A percentile compares a stretch with the other conserved stretches of the same genome.
These are phyloP conservation scores for Diorhabda elongata DNA, from an alignment of 1,140 invertebrate genomes.

Conservation along the genomic window DNA sequence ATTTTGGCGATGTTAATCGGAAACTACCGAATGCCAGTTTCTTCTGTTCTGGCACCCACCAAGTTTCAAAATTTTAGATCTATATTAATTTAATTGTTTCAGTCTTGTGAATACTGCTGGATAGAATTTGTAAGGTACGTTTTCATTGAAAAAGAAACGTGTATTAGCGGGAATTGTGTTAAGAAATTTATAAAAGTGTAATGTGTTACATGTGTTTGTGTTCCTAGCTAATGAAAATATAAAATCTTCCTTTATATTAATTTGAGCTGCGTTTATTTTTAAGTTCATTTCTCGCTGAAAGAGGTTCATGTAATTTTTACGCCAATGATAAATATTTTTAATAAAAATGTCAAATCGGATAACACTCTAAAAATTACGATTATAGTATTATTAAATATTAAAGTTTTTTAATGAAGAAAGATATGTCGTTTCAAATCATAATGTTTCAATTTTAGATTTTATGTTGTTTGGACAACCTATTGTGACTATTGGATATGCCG, in stretches of 20 bases:
- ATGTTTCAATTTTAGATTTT: too few relatives aligned
- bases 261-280: slow-evolving; percentile 9
- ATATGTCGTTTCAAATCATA: too few relatives aligned
- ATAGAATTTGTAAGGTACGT: slow-evolving; percentile 13
- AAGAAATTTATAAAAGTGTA: background rate
- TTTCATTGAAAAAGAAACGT: background rate
- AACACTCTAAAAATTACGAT: too few relatives aligned
- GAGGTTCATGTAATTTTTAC: background rate
- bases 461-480: too few relatives aligned
- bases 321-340: too few relatives aligned
- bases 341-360: too few relatives aligned
- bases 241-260: background rate
- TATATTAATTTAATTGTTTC: slow-evolving; percentile 37
- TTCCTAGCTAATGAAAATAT: background rate
- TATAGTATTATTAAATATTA: too few relatives aligned
- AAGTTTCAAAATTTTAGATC: slow-evolving; percentile 33
- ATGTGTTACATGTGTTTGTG: background rate
- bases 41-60: slow-evolving; percentile 34
- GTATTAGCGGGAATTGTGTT: slow-evolving; percentile 7
- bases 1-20: slow-evolving; percentile 30
- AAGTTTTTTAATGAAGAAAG: too few relatives aligned
- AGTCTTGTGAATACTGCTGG: slow-evolving; percentile 27
- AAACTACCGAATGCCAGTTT: slow-evolving; percentile 31
- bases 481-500: too few relatives aligned
- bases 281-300: background rate